A percentile compares a stretch with the other conserved stretches of the same genome.
Conservation (phyloP, 1,140 invertebrate species). For the Delia radicum region DNA sequence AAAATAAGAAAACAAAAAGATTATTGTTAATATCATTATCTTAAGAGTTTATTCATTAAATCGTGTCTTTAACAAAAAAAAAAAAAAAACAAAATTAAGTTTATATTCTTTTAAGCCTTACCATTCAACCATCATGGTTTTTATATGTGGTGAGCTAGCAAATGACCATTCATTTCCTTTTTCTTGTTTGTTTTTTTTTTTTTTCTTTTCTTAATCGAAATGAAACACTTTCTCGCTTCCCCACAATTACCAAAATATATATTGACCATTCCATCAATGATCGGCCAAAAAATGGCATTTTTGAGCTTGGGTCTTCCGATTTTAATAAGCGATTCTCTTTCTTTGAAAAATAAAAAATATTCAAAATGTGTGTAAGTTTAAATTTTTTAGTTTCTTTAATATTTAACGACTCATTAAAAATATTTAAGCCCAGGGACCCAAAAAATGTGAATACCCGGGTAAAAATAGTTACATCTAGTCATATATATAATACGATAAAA, state of each 20-base stretch:
- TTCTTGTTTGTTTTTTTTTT: background rate
- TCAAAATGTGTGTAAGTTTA: too few species aligned
- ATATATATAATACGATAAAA: too few species aligned
- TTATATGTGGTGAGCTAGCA: background rate
- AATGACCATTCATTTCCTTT: background rate
- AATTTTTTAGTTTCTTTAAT: too few species aligned
- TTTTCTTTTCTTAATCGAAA: background rate
- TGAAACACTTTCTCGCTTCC: background rate
- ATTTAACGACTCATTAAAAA: too few species aligned
- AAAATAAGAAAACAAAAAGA: background rate
- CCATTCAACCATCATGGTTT: background rate
- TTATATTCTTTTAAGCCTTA: background rate
- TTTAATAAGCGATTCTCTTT: too few species aligned
- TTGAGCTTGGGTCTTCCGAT: too few species aligned
- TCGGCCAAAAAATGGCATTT: too few species aligned
- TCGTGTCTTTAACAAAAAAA: background rate
- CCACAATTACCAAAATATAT: background rate
- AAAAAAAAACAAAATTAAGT: background rate
- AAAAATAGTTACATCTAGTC: too few species aligned
- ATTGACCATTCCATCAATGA: too few species aligned
- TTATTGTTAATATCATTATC: background rate
- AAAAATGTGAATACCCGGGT: too few species aligned
- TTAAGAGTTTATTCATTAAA: background rate
- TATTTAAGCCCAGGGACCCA: too few species aligned
- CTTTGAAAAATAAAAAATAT: too few species aligned